Base-by-base conservation (phyloP, 2,888 invertebrate genomes). In the Aquatica leii region DNA sequence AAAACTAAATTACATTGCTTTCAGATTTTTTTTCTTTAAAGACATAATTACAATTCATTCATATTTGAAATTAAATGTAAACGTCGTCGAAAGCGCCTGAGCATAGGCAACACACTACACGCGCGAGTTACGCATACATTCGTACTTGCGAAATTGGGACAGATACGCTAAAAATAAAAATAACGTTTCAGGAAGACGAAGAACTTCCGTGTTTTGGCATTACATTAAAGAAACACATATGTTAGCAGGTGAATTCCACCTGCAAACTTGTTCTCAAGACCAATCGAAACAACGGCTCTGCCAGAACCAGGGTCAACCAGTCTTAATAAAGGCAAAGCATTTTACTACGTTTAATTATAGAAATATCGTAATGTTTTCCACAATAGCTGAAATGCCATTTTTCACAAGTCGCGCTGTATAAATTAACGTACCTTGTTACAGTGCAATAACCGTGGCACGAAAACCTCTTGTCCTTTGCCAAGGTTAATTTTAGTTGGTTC, bases 181-280 rank as follows among this genome's bases (percentile, higher is more conserved):
- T 49, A 21, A 49, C 12, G 17, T n/a, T 21, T 46, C 31, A 48
- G 18, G 40, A 48, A 20, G 49, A 48, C 31, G 51, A 54, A 35
- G 35, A 18, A 56, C 59, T 64, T 64, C 64, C 64, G 62, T 48
- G 48, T 57, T 48, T 37, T 54, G 37, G 46, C 15, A 21, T 40
- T 63, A 59, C 51, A 56, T 61, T 66, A 65, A 57, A 63, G 53
- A 49, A 54, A 41, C 62, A 50, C 64, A 55, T 59, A 54, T 61
- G 52, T 50, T 35, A 60, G 49, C 68, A 71, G 69, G 69, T 71
- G 69, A 67, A 57, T 69, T 67, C 68, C 69, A 69, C 67, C 69
- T 71, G 71, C 62, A 49, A 61, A 61, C 59, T 51, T 53, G 59
- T 61, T 50, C 20, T 53, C 48, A n/a, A 18, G 49, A 48, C 31